Percentiles rank a stretch among this genome's conserved stretches.
These are phyloP conservation scores for Numenius phaeopus DNA, from an alignment of 2,797 vertebrate species.

Conservation along the genomic window DNA sequence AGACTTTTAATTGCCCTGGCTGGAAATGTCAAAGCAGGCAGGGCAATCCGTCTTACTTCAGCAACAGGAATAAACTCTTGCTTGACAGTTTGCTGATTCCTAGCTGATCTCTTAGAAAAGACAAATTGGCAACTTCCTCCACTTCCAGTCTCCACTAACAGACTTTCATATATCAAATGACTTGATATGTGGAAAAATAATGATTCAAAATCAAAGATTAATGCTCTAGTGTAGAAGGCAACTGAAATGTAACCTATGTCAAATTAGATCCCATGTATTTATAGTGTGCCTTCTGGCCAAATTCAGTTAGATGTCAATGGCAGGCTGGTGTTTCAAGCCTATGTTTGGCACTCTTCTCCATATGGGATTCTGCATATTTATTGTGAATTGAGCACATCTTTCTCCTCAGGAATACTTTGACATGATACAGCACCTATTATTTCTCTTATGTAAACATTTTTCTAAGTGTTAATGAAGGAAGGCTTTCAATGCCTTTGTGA, in stretches of 20 bases:
- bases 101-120: neutral
- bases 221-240: neutral
- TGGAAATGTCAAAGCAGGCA: neutral
- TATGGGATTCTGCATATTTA: neutral
- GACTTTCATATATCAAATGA: neutral
- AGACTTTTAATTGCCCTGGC: neutral
- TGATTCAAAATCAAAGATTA: neutral
- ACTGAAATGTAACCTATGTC: neutral
- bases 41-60: neutral
- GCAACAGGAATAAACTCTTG: neutral
- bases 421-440: neutral
- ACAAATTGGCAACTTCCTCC: neutral
- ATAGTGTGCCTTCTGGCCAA: neutral
- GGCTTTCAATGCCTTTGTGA: neutral
- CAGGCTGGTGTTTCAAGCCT: neutral
- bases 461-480: neutral
- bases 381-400: neutral
- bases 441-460: neutral
- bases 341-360: neutral
- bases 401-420: neutral
- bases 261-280: neutral
- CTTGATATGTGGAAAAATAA: neutral
- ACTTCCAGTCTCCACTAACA: neutral
- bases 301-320: neutral
- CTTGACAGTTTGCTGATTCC: neutral